Evolutionary conservation across 2,888 invertebrate species (phyloP), one percentile per base, ranked within the genome.

Genomic region (Ormyrus thymus): DNA sequence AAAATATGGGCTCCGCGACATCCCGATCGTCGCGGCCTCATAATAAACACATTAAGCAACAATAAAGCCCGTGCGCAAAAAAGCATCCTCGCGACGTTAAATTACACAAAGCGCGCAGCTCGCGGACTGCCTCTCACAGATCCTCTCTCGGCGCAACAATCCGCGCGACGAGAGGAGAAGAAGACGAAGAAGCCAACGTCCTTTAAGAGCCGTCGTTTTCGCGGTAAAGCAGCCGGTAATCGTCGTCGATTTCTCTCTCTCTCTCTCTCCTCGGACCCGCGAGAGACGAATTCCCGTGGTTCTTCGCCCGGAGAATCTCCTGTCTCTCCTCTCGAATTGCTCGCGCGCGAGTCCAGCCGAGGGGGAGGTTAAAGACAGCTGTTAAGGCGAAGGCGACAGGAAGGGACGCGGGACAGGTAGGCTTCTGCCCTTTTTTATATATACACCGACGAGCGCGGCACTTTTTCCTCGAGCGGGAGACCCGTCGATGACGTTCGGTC

Each of bases 211-310:
- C 78, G 53, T 73, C 51, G 73, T 62, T 78, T 78, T 78, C 77
- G 72, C 77, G 77, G 77, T 72, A 78, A 78, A 73, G 62, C 59
- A 13, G 13, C 55, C 69, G 69, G 73, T 72, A 62, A 74, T 66
- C 78, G 69, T 55, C 76, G 56, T 73, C 77, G 76, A 71, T 78
- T 53, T 53, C 71, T 29, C 29, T 29, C 29, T 29, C 29, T 29
- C 71, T 53, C 45, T 66, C 70, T 53, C 64, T 13, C 50, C 45
- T 15, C 59, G 46, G 45, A 43, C 43, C 46, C 56, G 48, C 50
- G 58, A 62, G 29, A 29, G 11, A 58, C 72, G 72, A 79, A 76
- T 79, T 79, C 76, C 69, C 79, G 74, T 45, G 69, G 62, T 62
- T 56, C 70, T 71, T 65, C 29, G 6, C 9, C 55, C n/a, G 29